phyloP scores from a whole-genome alignment of 2,113 vertebrate species.

The Polyodon spathula region DNA sequence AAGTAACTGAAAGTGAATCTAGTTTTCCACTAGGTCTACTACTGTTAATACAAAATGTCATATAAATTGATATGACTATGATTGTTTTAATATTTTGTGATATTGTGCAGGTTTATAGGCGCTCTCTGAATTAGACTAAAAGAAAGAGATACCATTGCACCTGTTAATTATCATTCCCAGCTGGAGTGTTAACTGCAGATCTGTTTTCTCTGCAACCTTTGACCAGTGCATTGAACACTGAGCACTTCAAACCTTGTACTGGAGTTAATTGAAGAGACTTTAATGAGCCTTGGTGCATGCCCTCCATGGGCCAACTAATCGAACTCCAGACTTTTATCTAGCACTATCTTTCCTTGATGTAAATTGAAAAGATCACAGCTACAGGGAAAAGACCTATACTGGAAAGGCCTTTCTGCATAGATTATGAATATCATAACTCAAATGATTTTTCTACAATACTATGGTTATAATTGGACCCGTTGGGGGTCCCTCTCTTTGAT shows the following conservation, averaged over 20 bases:
- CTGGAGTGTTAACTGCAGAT: slow-evolving; percentile 73
- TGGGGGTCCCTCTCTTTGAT: slow-evolving; percentile 95
- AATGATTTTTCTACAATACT: slow-evolving; percentile 77
- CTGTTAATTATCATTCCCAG: slow-evolving; percentile 71
- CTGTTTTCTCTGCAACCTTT: slow-evolving; percentile 63
- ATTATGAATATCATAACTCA: slow-evolving; percentile 92
- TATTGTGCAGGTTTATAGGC: background rate
- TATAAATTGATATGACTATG: too few relatives aligned
- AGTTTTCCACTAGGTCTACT: too few relatives aligned
- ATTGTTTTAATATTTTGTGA: too few relatives aligned
- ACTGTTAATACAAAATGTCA: too few relatives aligned
- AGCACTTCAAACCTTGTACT: slow-evolving; percentile 62
- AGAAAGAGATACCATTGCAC: slow-evolving; percentile 53
- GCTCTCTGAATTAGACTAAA: slow-evolving; percentile 34
- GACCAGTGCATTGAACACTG: slow-evolving; percentile 65
- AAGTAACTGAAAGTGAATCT: too few relatives aligned
- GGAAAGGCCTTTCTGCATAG: slow-evolving; percentile 89
- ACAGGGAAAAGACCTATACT: slow-evolving; percentile 79
- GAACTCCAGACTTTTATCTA: slow-evolving; percentile 74
- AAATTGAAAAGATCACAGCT: slow-evolving; percentile 95
- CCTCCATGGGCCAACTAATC: slow-evolving; percentile 67
- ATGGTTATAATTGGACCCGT: slow-evolving; percentile 97
- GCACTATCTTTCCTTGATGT: slow-evolving; percentile 74
- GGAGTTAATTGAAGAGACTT: slow-evolving; percentile 47
- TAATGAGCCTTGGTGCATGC: slow-evolving; percentile 71